phyloP scores from a whole-genome alignment of 2,113 vertebrate species.

The Oncorhynchus masou region DNA sequence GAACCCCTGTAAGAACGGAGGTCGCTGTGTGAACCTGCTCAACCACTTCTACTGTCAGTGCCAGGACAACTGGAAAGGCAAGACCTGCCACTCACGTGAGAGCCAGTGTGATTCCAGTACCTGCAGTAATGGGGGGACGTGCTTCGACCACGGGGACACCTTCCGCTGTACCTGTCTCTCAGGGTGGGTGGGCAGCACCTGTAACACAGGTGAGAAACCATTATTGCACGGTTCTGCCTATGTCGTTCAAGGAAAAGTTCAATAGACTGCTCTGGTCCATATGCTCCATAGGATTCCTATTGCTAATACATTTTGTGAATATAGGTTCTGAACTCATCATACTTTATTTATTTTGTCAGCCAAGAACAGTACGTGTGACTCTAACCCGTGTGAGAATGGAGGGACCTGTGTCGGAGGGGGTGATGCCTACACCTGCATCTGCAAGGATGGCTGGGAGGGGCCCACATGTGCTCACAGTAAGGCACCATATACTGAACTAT shows the following conservation, averaged over 20 bases:
- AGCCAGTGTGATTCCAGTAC: constrained; percentile 90
- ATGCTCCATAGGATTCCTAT: no score
- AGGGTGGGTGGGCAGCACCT: constrained; percentile 89
- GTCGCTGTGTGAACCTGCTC: constrained; percentile 83
- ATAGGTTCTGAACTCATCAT: not conserved
- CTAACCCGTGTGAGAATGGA: constrained; percentile 88
- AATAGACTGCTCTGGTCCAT: no score
- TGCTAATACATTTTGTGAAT: not conserved
- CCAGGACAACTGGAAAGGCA: constrained; percentile 91
- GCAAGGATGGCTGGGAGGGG: constrained; percentile 95
- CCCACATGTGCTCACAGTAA: constrained; percentile 88
- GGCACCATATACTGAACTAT: constrained; percentile 34
- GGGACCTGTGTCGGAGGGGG: constrained; percentile 91
- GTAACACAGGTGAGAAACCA: constrained; percentile 81
- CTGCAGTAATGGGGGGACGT: constrained; percentile 91
- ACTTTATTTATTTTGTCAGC: constrained; percentile 61
- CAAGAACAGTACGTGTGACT: constrained; percentile 88
- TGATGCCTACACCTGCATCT: constrained; percentile 89
- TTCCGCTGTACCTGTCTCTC: constrained; percentile 87
- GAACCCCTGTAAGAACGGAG: constrained; percentile 88
- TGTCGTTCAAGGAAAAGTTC: not conserved
- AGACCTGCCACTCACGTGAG: constrained; percentile 94
- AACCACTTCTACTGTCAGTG: constrained; percentile 93
- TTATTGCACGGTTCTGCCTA: not conserved
- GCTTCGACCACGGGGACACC: constrained; percentile 86